These are phyloP conservation scores for Xestia xanthographa DNA, from an alignment of 2,888 invertebrate genomes.

Conservation along the genomic window DNA sequence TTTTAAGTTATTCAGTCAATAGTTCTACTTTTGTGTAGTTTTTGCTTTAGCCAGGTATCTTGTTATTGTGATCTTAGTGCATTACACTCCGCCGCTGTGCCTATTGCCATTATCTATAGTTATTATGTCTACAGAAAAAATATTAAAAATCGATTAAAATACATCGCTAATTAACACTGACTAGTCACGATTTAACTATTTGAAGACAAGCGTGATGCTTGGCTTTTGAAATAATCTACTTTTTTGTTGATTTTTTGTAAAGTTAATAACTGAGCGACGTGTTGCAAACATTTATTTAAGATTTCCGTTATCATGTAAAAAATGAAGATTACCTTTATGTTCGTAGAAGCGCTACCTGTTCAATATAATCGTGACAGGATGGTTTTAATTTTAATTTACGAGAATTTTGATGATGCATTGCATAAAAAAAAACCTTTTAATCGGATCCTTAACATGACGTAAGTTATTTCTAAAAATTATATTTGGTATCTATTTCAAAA, in stretches of 20 bases:
- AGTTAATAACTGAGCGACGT: constrained; percentile 46
- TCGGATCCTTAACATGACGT: background rate
- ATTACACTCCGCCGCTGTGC: background rate
- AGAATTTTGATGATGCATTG: constrained; percentile 6
- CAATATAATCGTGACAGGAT: constrained; percentile 37
- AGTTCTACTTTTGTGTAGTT: background rate
- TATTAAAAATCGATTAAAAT: constrained; percentile 55
- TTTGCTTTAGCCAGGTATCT: background rate
- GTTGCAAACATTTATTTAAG: constrained; percentile 42
- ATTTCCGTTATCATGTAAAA: constrained; percentile 57
- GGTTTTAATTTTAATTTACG: constrained; percentile 2
- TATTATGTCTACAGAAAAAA: constrained; percentile 31
- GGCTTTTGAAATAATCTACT: constrained; percentile 23
- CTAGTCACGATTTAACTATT: constrained; percentile 52
- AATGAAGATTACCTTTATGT: constrained; percentile 28
- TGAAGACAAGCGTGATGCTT: constrained; percentile 20
- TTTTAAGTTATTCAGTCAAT: background rate
- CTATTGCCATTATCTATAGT: constrained; percentile 3
- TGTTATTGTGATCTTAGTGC: background rate
- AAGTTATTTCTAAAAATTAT: background rate
- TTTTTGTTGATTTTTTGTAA: constrained; percentile 39
- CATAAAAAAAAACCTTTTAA: background rate
- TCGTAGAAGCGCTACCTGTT: constrained; percentile 49
- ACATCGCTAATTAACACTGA: constrained; percentile 53
- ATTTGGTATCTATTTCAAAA: background rate